Base-by-base conservation (phyloP, 2,888 invertebrate species). In the Nycteola revayana region DNA sequence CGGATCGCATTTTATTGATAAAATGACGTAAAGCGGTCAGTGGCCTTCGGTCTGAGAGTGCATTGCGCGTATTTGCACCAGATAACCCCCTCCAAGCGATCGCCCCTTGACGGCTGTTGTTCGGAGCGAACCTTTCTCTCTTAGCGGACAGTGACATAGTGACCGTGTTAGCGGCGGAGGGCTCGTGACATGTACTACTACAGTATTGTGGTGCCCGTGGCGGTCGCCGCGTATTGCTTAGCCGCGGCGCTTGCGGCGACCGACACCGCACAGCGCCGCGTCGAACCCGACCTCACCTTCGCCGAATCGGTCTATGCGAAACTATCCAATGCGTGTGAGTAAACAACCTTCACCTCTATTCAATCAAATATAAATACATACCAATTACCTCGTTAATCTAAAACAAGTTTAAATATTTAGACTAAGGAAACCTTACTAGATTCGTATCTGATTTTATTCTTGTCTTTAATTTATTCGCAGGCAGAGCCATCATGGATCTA, bases 281-380 rank as follows among this genome's bases (percentile, higher is more conserved):
- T 49, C 7, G 49, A 59, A 10, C 37, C 65, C 4, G 72, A 79
- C 47, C 76, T 85, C 17, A 77, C 67, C 47, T 84, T 88, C 52
- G 83, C 83, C 10, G 88, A 88, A 50, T 69, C 73, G 22, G 64
- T 88, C 24, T 87, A 84, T 60, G 77, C 72, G 24, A 80, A 70
- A 58, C 57, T 88, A 48, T 88, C 88, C 39, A 67, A 80, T 51
- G 85, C 86, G 70, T 88, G 88, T 88, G 57, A 85, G 87, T 86
- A 45, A 32, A 46, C 43, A 52, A 53, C 53, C 60, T 63, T 60
- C 36, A 53, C 36, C 43, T 52, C 33, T 32, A 37, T 58, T 6
- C 14, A 3, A n/a, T 37, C 23, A 29, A 10, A 23, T 10, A 17
- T 8, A 4, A 22, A 8, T 10, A 25, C 2, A 20, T 6, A 26